A percentile compares a stretch with the other conserved stretches of the same genome.
Evolutionary conservation across 2,888 invertebrate genomes (phyloP).

Genomic region (Polylopha cassiicola): DNA sequence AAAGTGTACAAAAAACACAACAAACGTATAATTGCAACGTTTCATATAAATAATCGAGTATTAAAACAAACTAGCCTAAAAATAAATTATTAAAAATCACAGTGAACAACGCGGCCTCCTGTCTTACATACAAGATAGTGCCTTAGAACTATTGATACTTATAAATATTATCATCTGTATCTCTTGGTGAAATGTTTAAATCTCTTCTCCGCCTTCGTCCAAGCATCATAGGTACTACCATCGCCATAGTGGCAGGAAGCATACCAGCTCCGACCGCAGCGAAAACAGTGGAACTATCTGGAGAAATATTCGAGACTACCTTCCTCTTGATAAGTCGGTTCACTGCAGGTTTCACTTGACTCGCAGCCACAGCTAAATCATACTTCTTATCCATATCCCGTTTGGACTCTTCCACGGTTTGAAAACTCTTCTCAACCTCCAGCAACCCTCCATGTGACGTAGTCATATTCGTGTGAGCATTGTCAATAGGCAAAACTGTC

Average conservation of each 20-base stretch:
- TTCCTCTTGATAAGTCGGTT: conserved; percentile 53
- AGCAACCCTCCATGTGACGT: conserved; percentile 84
- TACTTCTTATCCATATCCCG: conserved; percentile 58
- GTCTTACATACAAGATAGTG: conserved; percentile 7
- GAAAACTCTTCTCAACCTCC: conserved; percentile 84
- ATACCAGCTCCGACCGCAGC: conserved; percentile 87
- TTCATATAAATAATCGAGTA: conserved; percentile 2
- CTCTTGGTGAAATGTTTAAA: conserved; percentile 27
- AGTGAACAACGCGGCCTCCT: conserved; percentile 23
- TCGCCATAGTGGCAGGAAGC: conserved; percentile 88
- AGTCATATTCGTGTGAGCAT: conserved; percentile 79
- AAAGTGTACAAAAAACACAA: conserved; percentile 10
- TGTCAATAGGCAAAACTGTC: conserved; percentile 85
- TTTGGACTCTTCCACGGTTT: conserved; percentile 81
- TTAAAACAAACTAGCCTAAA: not conserved
- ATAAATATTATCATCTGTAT: conserved; percentile 39
- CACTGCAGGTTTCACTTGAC: conserved; percentile 47
- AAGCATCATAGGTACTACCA: conserved; percentile 86
- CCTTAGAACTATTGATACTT: conserved; percentile 31
- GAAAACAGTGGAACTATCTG: conserved; percentile 80
- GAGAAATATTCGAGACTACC: conserved; percentile 50
- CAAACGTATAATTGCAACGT: conserved; percentile 15
- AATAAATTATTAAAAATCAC: conserved; percentile 26
- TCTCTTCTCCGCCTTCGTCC: conserved; percentile 67
- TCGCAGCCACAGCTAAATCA: conserved; percentile 48